These are phyloP conservation scores for Cathartes aura DNA, from an alignment of 2,113 vertebrate genomes.

Conservation along the genomic window DNA sequence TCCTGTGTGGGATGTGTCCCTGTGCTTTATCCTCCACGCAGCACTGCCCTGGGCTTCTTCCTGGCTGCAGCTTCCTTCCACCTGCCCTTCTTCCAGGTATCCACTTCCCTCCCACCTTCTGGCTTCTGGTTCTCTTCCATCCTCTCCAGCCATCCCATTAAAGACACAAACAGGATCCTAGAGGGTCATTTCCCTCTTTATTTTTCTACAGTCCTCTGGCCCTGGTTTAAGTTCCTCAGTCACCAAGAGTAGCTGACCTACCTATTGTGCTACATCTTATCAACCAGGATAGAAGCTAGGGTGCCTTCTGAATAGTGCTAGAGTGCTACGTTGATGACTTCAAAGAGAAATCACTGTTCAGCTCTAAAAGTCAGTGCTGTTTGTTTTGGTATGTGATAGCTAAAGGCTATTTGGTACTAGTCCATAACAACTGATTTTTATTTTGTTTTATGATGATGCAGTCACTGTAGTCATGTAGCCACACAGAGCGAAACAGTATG, in stretches of 20 bases:
- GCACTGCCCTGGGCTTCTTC: neutral
- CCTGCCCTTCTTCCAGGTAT: neutral
- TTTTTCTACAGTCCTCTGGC: neutral
- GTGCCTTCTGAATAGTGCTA: neutral
- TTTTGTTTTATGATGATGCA: neutral
- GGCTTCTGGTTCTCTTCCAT: neutral
- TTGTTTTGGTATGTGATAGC: neutral
- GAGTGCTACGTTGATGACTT: neutral
- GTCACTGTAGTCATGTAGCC: neutral
- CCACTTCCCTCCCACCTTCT: neutral
- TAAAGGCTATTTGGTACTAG: neutral
- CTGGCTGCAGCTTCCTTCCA: neutral
- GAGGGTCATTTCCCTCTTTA: neutral
- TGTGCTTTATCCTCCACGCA: fast-evolving
- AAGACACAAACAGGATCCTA: neutral
- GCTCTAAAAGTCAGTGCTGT: neutral
- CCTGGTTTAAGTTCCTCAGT: neutral
- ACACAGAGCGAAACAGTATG: neutral
- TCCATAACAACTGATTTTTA: neutral
- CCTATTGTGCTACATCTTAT: neutral
- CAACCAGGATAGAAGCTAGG: neutral
- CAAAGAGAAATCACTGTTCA: neutral
- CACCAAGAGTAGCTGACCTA: neutral
- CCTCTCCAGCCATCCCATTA: neutral
- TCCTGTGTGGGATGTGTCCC: neutral